Percentiles rank a stretch among this genome's conserved stretches.
Conservation (phyloP, 2,888 invertebrate genomes). For the Uloborus plumipes region DNA sequence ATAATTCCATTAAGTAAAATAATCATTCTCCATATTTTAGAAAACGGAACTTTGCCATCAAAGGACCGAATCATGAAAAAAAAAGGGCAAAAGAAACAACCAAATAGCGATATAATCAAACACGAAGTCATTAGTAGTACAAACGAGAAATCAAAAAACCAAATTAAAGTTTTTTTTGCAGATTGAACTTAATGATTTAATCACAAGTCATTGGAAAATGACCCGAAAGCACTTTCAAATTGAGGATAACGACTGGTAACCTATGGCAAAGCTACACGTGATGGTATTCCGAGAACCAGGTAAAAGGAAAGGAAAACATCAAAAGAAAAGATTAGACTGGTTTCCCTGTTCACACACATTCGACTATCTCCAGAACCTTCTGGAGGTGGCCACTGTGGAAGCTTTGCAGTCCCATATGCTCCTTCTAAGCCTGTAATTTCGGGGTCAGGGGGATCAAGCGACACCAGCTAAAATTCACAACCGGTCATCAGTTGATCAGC, state of each 20-base stretch:
- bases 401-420: slow-evolving; percentile 31
- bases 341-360: slow-evolving; percentile 34
- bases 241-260: slow-evolving; percentile 38
- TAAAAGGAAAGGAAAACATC: background rate
- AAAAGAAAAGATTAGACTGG: slow-evolving; percentile 1
- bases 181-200: slow-evolving; percentile 54
- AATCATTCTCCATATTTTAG: slow-evolving; percentile 10
- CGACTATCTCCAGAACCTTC: background rate
- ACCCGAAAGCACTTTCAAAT: slow-evolving; percentile 15
- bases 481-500: slow-evolving; percentile 29
- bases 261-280: slow-evolving; percentile 52
- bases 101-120: slow-evolving; percentile 16
- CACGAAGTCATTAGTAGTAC: slow-evolving; percentile 14
- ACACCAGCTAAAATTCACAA: slow-evolving; percentile 19
- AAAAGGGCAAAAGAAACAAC: slow-evolving; percentile 1
- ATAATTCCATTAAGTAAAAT: slow-evolving; percentile 37
- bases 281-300: slow-evolving; percentile 17
- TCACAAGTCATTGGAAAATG: slow-evolving; percentile 20
- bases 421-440: slow-evolving; percentile 46
- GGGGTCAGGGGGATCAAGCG: slow-evolving; percentile 44
- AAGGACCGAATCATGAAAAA: slow-evolving; percentile 13
- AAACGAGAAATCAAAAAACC: background rate
- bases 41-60: slow-evolving; percentile 39
- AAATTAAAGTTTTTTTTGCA: slow-evolving; percentile 18
- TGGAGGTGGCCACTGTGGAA: slow-evolving; percentile 21